These are phyloP conservation scores for Pentalonia nigronervosa DNA, from an alignment of 1,140 invertebrate genomes.

Conservation along the genomic window DNA sequence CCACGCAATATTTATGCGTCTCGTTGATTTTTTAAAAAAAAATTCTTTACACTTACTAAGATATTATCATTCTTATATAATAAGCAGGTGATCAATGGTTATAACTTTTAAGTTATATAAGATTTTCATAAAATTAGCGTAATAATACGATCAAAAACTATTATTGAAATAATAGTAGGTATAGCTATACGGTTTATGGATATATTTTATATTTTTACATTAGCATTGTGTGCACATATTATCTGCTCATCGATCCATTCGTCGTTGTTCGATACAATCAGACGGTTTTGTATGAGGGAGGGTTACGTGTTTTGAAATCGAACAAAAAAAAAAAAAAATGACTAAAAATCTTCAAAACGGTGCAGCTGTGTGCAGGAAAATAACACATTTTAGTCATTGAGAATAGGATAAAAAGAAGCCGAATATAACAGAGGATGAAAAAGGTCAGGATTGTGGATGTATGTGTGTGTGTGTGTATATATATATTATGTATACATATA, in stretches of 20 bases:
- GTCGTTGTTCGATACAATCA: background rate
- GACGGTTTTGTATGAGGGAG: background rate
- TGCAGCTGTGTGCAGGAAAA: slow-evolving; percentile 28
- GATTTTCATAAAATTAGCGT: slow-evolving; percentile 15
- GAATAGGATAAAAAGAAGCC: slow-evolving; percentile 43
- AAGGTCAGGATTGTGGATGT: slow-evolving; percentile 39
- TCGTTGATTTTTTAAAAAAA: background rate
- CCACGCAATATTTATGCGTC: background rate
- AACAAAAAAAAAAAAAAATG: background rate
- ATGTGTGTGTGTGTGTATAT: background rate
- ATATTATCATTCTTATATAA: background rate
- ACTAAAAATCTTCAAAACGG: background rate
- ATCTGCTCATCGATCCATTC: background rate
- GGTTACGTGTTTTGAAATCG: background rate
- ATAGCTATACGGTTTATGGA: background rate
- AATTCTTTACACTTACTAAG: background rate
- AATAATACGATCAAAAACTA: slow-evolving; percentile 23
- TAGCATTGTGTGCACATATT: background rate
- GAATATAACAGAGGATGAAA: slow-evolving; percentile 26
- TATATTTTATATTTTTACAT: background rate
- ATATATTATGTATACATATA: slow-evolving; percentile 20
- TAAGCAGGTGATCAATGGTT: background rate
- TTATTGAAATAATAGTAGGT: background rate
- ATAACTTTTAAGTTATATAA: background rate
- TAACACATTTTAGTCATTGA: slow-evolving; percentile 20